Evolutionary conservation across 1,140 invertebrate species (phyloP), one percentile per base, ranked within the genome.

Genomic region (Drosophila pectinifera): DNA sequence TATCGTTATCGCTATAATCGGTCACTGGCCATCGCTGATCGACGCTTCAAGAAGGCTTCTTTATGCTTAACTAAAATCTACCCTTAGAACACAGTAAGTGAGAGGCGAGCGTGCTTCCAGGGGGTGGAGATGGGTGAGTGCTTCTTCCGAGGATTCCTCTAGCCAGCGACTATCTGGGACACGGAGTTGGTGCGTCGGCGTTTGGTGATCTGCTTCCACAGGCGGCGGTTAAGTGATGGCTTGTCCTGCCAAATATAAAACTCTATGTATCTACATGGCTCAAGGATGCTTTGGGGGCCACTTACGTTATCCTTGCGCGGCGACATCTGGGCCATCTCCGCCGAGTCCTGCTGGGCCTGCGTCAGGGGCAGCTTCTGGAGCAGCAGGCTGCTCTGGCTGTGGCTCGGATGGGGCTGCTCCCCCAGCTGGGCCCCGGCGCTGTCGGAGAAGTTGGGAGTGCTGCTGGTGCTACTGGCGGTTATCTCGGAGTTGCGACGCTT

Each of bases 161-260:
- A 91, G 55, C 90, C 83, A 16, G 91, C 91, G 53, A 85, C 89
- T 74, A 92, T 81, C 55, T 92, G 91, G 59, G 92, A 92, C 42
- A 92, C 83, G 46, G 91, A 92, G 41, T 92, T 91, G 68, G 92
- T 90, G 83, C 93, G 91, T 76, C 93, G 91, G 76, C 93, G 86
- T 92, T 93, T 94, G 53, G 93, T 94, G 65, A 94, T 91, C 68
- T 94, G 93, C 73, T 93, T 94, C 93, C 93, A 94, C 63, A 94
- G 92, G 63, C 93, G 91, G 55, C 93, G 92, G 78, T 94, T 93
- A 54, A 92, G 65, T 91, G 82, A 92, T 68, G 93, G 93, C 81
- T 93, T 94, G 68, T 94, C 93, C 93, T n/a, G n/a, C n/a, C n/a
- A n/a, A n/a, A n/a, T n/a, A n/a, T n/a, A n/a, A n/a, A n/a, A n/a